Evolutionary conservation across 1,140 invertebrate genomes (phyloP), one percentile per base, ranked within the genome.

Genomic region (Drosophila rhopaloa): DNA sequence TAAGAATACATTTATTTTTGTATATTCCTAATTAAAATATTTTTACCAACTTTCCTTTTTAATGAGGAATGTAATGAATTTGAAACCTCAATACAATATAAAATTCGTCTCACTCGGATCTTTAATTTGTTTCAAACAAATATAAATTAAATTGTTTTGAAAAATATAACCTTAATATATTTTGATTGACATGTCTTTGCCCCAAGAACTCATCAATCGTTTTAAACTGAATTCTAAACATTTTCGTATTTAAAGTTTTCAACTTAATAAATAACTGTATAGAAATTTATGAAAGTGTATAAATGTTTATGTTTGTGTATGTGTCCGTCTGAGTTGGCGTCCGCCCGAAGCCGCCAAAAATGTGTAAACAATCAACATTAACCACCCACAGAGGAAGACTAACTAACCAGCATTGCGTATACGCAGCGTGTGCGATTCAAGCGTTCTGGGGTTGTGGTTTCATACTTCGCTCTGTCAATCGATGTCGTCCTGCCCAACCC

Each of bases 291-390:
- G 11, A 9, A 38, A 24, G 47, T 66, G 41, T 68, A 66, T 32
- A n/a, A 29, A 32, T 71, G 24, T 32, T 50, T 81, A 46, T 78
- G 46, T 70, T 48, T 51, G 57, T 76, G 74, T 65, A 68, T 78
- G 68, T 50, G 74, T 65, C 74, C 74, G 68, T 50, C 75, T 63
- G 55, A 43, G 47, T 44, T 76, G 72, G 53, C 63, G 59, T 68
- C 50, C 57, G 53, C 16, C 71, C 35, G 75, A 60, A 70, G 66
- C 83, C 79, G 83, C 82, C 83, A 86, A 86, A 86, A 86, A 86
- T 88, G 82, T 86, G 82, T 82, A 86, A 82, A 88, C 82, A 86
- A 86, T 86, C 83, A 81, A 86, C 82, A 79, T 79, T 72, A 78
- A 68, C 79, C 82, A 72, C 79, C 82, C 66, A 86, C 61, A 38